phyloP scores from a whole-genome alignment of 2,113 vertebrate species.

The Phoxinus phoxinus region DNA sequence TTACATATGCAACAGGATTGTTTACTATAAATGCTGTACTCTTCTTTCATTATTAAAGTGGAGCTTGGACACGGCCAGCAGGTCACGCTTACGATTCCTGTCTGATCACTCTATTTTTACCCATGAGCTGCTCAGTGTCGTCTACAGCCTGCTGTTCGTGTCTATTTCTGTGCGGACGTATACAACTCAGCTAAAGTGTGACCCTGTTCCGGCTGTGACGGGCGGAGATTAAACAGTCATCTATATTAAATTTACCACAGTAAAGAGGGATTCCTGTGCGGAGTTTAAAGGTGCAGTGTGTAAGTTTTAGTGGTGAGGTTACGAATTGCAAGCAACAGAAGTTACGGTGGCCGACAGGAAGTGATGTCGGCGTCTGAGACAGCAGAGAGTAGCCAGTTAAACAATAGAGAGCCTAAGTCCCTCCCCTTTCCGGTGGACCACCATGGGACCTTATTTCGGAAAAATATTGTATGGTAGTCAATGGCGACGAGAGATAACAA shows the following conservation, averaged over 20 bases:
- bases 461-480: too few species aligned
- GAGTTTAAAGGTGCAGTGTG: not conserved
- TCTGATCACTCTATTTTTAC: slow-evolving; percentile 19
- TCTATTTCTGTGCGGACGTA: not conserved
- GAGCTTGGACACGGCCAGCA: not conserved
- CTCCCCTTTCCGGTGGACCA: too few species aligned
- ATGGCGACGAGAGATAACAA: too few species aligned
- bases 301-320: too few species aligned
- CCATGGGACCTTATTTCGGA: too few species aligned
- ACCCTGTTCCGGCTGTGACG: slow-evolving; percentile 4
- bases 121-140: not conserved
- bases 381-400: too few species aligned
- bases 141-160: not conserved
- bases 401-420: too few species aligned
- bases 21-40: not conserved
- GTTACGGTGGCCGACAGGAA: too few species aligned
- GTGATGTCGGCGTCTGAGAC: too few species aligned
- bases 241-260: not conserved
- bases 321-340: too few species aligned
- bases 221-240: not conserved
- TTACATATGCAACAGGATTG: not conserved
- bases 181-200: not conserved
- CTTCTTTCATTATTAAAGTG: not conserved
- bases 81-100: not conserved
- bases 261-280: not conserved